Percentiles rank a stretch among this genome's conserved stretches.
phyloP scores from a whole-genome alignment of 2,888 invertebrate species.

The Eledona agricola region DNA sequence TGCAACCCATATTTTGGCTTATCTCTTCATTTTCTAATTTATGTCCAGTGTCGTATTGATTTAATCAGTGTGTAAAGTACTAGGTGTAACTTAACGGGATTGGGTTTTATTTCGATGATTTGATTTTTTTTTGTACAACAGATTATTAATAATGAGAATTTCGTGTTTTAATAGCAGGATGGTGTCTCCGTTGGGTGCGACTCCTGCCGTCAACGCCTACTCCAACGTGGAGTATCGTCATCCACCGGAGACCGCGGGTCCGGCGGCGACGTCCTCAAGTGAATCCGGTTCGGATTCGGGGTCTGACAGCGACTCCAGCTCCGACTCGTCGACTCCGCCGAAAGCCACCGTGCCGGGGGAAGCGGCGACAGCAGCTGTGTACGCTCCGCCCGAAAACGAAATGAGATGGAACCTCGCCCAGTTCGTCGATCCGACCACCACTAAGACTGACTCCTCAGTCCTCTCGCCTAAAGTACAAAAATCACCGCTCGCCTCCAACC shows the following conservation, averaged over 20 bases:
- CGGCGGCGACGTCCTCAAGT: slow-evolving; percentile 64
- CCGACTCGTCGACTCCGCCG: slow-evolving; percentile 54
- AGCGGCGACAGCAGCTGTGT: slow-evolving; percentile 53
- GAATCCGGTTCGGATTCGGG: slow-evolving; percentile 72
- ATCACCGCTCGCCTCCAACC: slow-evolving; percentile 42
- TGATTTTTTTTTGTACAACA: not conserved
- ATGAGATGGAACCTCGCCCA: slow-evolving; percentile 60
- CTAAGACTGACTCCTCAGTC: slow-evolving; percentile 40
- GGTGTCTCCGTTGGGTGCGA: slow-evolving; percentile 65
- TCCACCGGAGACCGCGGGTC: slow-evolving; percentile 13
- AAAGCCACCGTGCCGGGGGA: slow-evolving; percentile 48
- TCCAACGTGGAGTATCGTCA: slow-evolving; percentile 28
- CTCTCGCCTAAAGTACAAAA: slow-evolving; percentile 43
- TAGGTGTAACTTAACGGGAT: slow-evolving; percentile 48
- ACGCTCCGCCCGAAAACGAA: slow-evolving; percentile 59
- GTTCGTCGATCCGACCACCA: slow-evolving; percentile 47
- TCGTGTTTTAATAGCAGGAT: slow-evolving; percentile 58
- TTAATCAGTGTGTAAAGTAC: too few relatives aligned
- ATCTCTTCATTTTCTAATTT: too few relatives aligned
- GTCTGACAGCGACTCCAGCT: slow-evolving; percentile 66
- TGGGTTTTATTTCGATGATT: not conserved
- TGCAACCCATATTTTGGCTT: too few relatives aligned
- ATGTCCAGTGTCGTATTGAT: too few relatives aligned
- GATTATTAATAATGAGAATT: slow-evolving; percentile 5
- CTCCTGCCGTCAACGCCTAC: slow-evolving; percentile 62